Evolutionary conservation across 1,140 invertebrate species (phyloP), one percentile per base, ranked within the genome.

Genomic region (Streblospio benedicti): DNA sequence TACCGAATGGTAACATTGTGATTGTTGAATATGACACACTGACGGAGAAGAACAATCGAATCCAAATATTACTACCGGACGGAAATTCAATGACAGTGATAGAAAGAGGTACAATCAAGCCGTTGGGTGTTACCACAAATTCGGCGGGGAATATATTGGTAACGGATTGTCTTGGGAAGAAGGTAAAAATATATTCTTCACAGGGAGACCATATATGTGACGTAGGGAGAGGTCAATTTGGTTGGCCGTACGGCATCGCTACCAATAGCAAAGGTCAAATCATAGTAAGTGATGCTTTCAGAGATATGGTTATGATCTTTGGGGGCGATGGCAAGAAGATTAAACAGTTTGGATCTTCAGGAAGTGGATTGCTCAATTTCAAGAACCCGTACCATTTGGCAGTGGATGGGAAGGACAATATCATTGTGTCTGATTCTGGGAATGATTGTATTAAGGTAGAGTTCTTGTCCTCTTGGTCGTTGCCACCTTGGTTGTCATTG

Each of bases 161-260:
- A 9, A 60, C 58, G 1, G 58, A 60, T 38, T 60, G 58, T 27
- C 32, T 38, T 16, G 58, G 28, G 1, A 60, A 60, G 50, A 18
- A 51, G 2, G 49, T 60, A n/a, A 60, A 60, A 28, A 55, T 60
- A 16, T 25, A 41, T 14, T 57, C 58, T n/a, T 31, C 41, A 2
- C 31, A 32, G 18, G 47, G 44, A 12, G 20, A 54, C 49, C 18
- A 38, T 20, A 41, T 55, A 4, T 20, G 25, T 31, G 58, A 60
- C 4, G 54, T 60, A 18, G 58, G 58, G 9, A 60, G 54, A 30
- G 58, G 58, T 23, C 49, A 56, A 41, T 60, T 60, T 31, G 58
- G 58, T 20, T 60, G 58, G 58, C 58, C 58, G 18, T 60, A 54
- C 47, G 58, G 58, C n/a, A 33, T 60, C 18, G 51, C 49, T 45